Conservation (phyloP, 2,797 vertebrate species). For the Hoplostethus mediterraneus region DNA sequence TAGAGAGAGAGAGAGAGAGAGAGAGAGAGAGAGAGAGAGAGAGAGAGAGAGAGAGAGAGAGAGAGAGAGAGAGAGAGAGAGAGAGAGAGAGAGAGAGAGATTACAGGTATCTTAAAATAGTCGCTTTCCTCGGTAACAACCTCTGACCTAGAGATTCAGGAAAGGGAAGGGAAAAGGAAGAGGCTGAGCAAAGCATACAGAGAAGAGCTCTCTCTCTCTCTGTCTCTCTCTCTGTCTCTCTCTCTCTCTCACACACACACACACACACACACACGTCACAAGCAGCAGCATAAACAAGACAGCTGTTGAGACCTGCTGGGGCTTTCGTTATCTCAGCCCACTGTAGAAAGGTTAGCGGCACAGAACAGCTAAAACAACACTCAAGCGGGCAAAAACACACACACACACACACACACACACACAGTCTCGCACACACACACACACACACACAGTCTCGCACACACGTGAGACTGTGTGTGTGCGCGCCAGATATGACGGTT, state of each 20-base stretch:
- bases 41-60: slow-evolving; percentile 11
- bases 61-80: slow-evolving; percentile 3
- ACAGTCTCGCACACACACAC: neutral
- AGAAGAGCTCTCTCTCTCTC: neutral
- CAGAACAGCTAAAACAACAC: slow-evolving; percentile 65
- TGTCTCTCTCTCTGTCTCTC: neutral
- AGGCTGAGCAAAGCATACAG: slow-evolving; percentile 1
- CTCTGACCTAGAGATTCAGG: slow-evolving; percentile 8
- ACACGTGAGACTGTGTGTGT: neutral
- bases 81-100: slow-evolving; percentile 14
- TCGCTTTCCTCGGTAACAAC: slow-evolving; percentile 25
- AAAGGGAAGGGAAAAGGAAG: slow-evolving; percentile 12
- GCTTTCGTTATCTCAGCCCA: slow-evolving; percentile 9
- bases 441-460: neutral
- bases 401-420: slow-evolving; percentile 20
- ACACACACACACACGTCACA: neutral
- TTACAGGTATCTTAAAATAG: slow-evolving; percentile 34
- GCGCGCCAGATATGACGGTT: slow-evolving; percentile 13
- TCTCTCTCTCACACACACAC: neutral
- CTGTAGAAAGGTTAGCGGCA: slow-evolving; percentile 42
- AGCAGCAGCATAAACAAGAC: slow-evolving; percentile 56
- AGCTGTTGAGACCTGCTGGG: slow-evolving; percentile 57
- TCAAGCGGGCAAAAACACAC: neutral
- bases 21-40: slow-evolving; percentile 13
- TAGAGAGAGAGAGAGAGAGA: slow-evolving; percentile 3